Percentiles rank a stretch among this genome's conserved stretches.
Conservation (phyloP, 2,888 invertebrate species). For the Polydrusus pterygomalis region DNA sequence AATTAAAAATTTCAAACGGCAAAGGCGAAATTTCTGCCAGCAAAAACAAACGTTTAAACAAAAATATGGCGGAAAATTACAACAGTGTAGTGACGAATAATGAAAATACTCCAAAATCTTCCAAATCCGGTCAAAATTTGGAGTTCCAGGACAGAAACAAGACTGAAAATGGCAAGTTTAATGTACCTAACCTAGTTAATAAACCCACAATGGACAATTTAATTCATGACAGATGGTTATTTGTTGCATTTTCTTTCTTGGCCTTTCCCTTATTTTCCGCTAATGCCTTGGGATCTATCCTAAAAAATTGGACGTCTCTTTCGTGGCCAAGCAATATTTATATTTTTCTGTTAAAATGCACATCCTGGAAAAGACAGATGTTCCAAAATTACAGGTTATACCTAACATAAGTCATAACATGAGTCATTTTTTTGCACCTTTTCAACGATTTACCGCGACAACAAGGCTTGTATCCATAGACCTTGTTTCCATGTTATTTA, state of each 20-base stretch:
- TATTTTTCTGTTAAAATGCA: background rate
- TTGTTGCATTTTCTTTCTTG: slow-evolving; percentile 52
- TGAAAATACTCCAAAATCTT: slow-evolving; percentile 65
- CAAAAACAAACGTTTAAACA: slow-evolving; percentile 67
- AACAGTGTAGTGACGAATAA: slow-evolving; percentile 69
- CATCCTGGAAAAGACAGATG: slow-evolving; percentile 24
- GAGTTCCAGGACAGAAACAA: slow-evolving; percentile 63
- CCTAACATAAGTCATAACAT: slow-evolving; percentile 39
- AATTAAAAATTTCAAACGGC: slow-evolving; percentile 59
- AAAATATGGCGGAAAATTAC: slow-evolving; percentile 71
- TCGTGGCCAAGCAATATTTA: slow-evolving; percentile 11
- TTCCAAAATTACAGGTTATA: slow-evolving; percentile 23
- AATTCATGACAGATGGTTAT: slow-evolving; percentile 59
- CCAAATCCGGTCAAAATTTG: slow-evolving; percentile 62
- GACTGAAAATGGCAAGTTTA: slow-evolving; percentile 67
- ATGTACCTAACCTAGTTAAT: slow-evolving; percentile 51
- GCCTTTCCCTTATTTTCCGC: slow-evolving; percentile 15
- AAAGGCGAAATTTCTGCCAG: slow-evolving; percentile 55
- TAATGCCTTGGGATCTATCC: background rate
- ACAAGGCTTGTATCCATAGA: background rate
- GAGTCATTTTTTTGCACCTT: slow-evolving; percentile 32
- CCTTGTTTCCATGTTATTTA: background rate
- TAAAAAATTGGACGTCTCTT: background rate
- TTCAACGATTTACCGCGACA: background rate
- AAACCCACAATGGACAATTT: slow-evolving; percentile 7